phyloP scores from a whole-genome alignment of 2,888 invertebrate species.

The Argyresthia goedartella region DNA sequence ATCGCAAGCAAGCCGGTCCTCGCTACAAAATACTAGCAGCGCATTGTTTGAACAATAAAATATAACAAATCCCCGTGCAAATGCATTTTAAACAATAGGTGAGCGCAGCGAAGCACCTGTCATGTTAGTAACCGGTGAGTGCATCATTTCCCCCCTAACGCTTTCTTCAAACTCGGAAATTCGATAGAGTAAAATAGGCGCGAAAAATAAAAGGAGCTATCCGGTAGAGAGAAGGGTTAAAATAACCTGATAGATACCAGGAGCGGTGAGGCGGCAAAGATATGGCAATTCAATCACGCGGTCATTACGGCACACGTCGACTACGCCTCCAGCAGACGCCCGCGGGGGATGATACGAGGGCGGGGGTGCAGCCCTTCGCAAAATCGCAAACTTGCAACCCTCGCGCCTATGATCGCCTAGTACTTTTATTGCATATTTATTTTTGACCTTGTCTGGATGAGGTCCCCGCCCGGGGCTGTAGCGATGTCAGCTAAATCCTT shows the following conservation, averaged over 20 bases:
- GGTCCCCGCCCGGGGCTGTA: no score
- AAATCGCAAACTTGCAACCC: constrained; percentile 37
- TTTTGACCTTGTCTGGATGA: not conserved
- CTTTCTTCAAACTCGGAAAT: no score
- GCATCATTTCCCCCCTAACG: no score
- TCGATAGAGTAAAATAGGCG: not conserved
- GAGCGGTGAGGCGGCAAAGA: constrained; percentile 41
- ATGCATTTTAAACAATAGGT: constrained; percentile 7
- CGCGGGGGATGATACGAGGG: not conserved
- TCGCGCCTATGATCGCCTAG: constrained; percentile 31
- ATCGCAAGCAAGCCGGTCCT: not conserved
- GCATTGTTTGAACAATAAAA: constrained; percentile 5
- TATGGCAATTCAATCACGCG: constrained; percentile 53
- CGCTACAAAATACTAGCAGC: not conserved
- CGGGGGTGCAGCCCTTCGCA: constrained; percentile 25
- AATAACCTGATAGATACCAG: constrained; percentile 47
- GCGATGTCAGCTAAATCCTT: no score
- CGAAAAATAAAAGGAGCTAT: constrained; percentile 2
- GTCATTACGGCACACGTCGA: constrained; percentile 39
- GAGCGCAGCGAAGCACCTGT: not conserved
- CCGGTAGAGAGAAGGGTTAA: constrained; percentile 25
- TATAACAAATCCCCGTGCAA: constrained; percentile 3
- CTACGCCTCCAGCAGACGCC: not conserved
- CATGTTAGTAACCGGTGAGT: not conserved
- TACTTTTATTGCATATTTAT: constrained; percentile 43